Conservation (phyloP, 2,888 invertebrate genomes). For the Dyspetes luteomarginatus region DNA sequence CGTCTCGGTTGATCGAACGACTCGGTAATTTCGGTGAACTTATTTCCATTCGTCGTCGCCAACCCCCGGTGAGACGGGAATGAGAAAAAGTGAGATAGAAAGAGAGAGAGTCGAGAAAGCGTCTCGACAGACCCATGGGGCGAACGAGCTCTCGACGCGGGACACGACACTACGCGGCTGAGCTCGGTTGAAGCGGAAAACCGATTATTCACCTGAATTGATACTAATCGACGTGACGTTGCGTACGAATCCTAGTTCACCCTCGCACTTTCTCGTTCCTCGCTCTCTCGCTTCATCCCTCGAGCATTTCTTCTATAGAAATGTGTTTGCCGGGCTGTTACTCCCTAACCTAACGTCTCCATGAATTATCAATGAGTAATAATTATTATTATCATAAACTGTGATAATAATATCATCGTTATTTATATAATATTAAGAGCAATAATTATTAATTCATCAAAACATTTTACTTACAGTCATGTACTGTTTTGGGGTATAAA, state of each 20-base stretch:
- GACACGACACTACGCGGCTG: conserved; percentile 43
- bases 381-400: not conserved
- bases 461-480: too few relatives aligned
- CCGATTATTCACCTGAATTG: conserved; percentile 66
- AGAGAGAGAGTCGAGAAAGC: conserved; percentile 18
- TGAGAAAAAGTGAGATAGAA: conserved; percentile 36
- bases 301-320: not conserved
- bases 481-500: too few relatives aligned
- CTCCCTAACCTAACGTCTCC: not conserved
- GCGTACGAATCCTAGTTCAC: conserved; percentile 53
- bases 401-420: not conserved
- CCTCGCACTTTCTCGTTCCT: conserved; percentile 4
- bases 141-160: conserved; percentile 49
- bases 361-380: not conserved
- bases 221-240: conserved; percentile 64
- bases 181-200: conserved; percentile 60
- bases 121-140: conserved; percentile 39
- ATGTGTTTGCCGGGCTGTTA: conserved; percentile 7
- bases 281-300: not conserved
- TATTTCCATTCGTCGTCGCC: conserved; percentile 62
- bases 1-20: conserved; percentile 62
- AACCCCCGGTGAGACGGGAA: conserved; percentile 42
- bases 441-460: too few relatives aligned
- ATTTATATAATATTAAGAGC: not conserved
- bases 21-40: conserved; percentile 59